Conservation (phyloP, 2,113 vertebrate species). For the Trinectes maculatus region DNA sequence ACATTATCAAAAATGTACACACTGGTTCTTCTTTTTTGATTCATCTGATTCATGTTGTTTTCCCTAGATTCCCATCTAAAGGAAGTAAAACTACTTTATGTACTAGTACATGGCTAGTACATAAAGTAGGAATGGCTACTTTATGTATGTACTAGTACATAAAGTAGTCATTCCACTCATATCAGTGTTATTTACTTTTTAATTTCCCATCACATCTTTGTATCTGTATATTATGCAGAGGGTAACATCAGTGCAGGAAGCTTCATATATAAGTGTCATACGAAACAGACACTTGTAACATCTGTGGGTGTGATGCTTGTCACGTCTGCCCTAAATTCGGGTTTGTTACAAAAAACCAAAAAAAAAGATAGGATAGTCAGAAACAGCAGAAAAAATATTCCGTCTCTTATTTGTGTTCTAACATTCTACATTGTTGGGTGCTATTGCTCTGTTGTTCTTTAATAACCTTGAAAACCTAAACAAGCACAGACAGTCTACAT, state of each 20-base stretch:
- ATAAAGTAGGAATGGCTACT: no score
- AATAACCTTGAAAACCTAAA: background rate
- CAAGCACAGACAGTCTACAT: no score
- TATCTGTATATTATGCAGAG: background rate
- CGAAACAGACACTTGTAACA: conserved; percentile 34
- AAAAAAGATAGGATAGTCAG: conserved; percentile 41
- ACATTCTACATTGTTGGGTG: background rate
- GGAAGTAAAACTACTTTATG: no score
- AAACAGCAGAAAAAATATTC: conserved; percentile 10
- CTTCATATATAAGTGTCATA: conserved; percentile 27
- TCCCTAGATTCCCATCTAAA: no score
- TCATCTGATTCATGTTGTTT: no score
- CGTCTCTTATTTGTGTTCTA: background rate
- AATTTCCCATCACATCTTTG: background rate
- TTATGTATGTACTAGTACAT: no score
- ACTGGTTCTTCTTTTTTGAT: no score
- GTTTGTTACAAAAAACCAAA: conserved; percentile 17
- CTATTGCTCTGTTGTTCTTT: background rate
- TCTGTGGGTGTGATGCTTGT: conserved; percentile 54
- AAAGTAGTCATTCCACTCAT: no score
- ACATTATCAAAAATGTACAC: no score
- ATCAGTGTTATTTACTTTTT: background rate
- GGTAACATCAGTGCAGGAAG: conserved; percentile 9
- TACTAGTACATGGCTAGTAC: no score
- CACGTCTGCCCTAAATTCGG: conserved; percentile 71